Base-by-base conservation (phyloP, 2,888 invertebrate species). In the Aphidius colemani region DNA sequence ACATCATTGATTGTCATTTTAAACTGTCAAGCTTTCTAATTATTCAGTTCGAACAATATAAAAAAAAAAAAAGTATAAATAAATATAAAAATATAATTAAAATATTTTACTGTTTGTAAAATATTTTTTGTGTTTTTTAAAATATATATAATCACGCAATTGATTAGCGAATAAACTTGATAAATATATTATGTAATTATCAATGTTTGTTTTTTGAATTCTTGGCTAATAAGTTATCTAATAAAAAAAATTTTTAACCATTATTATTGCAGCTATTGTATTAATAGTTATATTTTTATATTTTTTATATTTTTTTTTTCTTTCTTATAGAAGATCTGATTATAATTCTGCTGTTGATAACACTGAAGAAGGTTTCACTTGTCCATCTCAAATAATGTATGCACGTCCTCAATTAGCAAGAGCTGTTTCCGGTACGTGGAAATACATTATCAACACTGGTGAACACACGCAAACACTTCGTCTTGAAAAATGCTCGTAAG, bases 381-480 rank as follows among this genome's bases (percentile, higher is more conserved):
- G 94, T 73, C 89, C 91, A 0, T 91, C 92, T 59, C 88, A 89
- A 3, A 89, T 93, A 48, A 89, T 90, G 71, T 92, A 92, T 75
- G 93, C 92, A 0, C 84, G 91, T 9, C 93, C 93, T 0, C 93
- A 93, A 78, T 86, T 92, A 66, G 94, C 93, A 0, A 85, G 91
- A 59, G 91, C 92, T 0, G 91, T 91, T 0, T 89, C 89, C 1
- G 93, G 93, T 0, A 87, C 89, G 70, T 94, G 94, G 93, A 93
- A 93, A 76, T 93, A 90, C 76, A 91, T 94, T 70, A 93, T 94
- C 53, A 94, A 94, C 74, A 92, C 93, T 0, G 92, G 91, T 0
- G 91, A 92, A 68, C 92, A 93, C 74, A 92, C 92, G 7, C 94
- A 94, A 83, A 94, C 93, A 0, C 78, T 94, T 58, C 83, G 94